Conservation (phyloP, 2,113 vertebrate species). For the Halcyon malimbica region DNA sequence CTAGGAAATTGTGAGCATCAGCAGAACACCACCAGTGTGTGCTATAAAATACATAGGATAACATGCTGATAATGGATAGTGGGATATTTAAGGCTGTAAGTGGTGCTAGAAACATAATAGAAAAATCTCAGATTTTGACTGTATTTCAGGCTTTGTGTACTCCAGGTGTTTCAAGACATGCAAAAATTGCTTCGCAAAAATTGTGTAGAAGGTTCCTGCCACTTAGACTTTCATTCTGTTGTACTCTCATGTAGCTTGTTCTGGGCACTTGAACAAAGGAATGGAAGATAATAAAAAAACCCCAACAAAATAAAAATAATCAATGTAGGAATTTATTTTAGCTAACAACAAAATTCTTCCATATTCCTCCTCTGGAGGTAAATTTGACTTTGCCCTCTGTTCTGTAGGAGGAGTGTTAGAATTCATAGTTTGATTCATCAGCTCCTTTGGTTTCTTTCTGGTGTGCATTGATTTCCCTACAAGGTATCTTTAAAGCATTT, state of each 20-base stretch:
- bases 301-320: not conserved
- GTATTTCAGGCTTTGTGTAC: not conserved
- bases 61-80: not conserved
- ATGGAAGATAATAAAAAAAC: not conserved
- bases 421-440: slow-evolving; percentile 38
- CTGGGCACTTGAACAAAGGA: not conserved
- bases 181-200: not conserved
- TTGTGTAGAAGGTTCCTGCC: not conserved
- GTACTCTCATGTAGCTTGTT: not conserved
- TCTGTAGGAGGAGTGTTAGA: slow-evolving; percentile 32
- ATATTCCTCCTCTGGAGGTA: slow-evolving; percentile 9
- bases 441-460: slow-evolving; percentile 21
- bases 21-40: not conserved
- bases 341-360: not conserved
- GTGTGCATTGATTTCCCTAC: slow-evolving; percentile 1
- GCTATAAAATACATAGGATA: not conserved
- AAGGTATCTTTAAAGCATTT: slow-evolving; percentile 27
- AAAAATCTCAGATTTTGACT: not conserved
- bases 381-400: slow-evolving; percentile 37
- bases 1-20: not conserved
- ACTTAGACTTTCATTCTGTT: not conserved
- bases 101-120: not conserved
- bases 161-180: not conserved
- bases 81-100: not conserved
- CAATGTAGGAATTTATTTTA: not conserved